Evolutionary conservation across 2,797 vertebrate genomes (phyloP).

Genomic region (Danio kyathit): DNA sequence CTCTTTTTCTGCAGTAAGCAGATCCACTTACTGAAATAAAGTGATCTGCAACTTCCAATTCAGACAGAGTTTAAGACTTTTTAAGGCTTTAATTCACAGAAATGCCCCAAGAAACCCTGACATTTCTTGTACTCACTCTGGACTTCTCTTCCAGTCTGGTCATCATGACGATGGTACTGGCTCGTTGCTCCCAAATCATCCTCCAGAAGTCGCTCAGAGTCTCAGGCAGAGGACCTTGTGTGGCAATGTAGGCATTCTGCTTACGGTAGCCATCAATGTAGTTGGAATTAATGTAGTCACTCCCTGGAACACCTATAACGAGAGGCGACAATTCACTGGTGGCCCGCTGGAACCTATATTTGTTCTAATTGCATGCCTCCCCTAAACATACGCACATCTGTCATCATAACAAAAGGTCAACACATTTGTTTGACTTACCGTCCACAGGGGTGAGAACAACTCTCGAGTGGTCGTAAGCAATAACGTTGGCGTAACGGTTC

Average conservation of each 20-base stretch:
- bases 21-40: no score
- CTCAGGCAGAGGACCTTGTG: conserved; percentile 92
- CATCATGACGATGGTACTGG: conserved; percentile 95
- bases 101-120: no score
- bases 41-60: no score
- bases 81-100: no score
- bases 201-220: conserved; percentile 97
- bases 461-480: conserved; percentile 95
- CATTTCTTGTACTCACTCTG: conserved; percentile 79
- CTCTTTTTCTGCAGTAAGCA: no score
- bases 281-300: conserved; percentile 95
- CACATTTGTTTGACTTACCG: conserved; percentile 73
- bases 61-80: no score
- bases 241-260: conserved; percentile 96
- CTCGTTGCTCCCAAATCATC: conserved; percentile 97
- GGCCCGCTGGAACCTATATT: neutral
- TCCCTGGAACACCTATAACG: conserved; percentile 87
- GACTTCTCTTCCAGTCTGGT: conserved; percentile 95
- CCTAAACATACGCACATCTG: conserved; percentile 30
- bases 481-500: conserved; percentile 98
- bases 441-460: conserved; percentile 92
- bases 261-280: conserved; percentile 97
- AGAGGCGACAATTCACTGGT: conserved; percentile 5
- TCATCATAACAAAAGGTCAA: conserved; percentile 38
- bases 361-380: conserved; percentile 9